Conservation (phyloP, 2,888 invertebrate genomes). For the Tenthredo distinguenda region DNA sequence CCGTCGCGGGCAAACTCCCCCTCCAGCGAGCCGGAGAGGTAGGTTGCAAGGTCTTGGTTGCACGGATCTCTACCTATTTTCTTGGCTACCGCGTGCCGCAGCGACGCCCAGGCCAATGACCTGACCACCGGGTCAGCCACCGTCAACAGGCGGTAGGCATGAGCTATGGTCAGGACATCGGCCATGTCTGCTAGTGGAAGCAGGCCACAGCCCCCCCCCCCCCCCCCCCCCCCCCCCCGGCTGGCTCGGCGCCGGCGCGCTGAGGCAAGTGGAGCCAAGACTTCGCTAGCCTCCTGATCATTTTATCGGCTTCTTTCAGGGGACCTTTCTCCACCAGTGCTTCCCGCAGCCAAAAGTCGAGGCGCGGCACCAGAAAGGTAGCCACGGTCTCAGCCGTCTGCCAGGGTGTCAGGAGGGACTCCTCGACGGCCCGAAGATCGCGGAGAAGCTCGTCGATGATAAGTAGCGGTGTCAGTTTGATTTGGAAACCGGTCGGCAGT, state of each 20-base stretch:
- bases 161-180: conserved; percentile 65
- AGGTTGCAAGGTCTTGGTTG: conserved; percentile 60
- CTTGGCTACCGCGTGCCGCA: conserved; percentile 59
- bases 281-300: too few relatives aligned
- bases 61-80: conserved; percentile 54
- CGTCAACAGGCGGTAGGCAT: conserved; percentile 68
- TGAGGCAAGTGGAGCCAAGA: too few relatives aligned
- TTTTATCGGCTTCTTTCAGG: too few relatives aligned
- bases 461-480: conserved; percentile 60
- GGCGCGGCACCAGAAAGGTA: conserved; percentile 65
- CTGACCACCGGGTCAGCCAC: conserved; percentile 60
- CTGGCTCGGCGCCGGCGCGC: too few relatives aligned
- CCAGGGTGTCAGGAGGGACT: conserved; percentile 59
- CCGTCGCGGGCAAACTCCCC: conserved; percentile 58
- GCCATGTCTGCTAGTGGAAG: conserved; percentile 66
- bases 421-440: conserved; percentile 56
- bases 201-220: conserved; percentile 66
- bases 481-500: conserved; percentile 66
- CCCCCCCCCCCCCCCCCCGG: too few relatives aligned
- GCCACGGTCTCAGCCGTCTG: conserved; percentile 58
- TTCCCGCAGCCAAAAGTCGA: conserved; percentile 66
- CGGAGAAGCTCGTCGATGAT: conserved; percentile 58
- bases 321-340: too few relatives aligned
- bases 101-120: conserved; percentile 59
- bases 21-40: conserved; percentile 62